Percentiles rank a stretch among this genome's conserved stretches.
These are phyloP conservation scores for Lytechinus variegatus DNA, from an alignment of 35 echinoderm and acorn worm genomes.

Conservation along the genomic window DNA sequence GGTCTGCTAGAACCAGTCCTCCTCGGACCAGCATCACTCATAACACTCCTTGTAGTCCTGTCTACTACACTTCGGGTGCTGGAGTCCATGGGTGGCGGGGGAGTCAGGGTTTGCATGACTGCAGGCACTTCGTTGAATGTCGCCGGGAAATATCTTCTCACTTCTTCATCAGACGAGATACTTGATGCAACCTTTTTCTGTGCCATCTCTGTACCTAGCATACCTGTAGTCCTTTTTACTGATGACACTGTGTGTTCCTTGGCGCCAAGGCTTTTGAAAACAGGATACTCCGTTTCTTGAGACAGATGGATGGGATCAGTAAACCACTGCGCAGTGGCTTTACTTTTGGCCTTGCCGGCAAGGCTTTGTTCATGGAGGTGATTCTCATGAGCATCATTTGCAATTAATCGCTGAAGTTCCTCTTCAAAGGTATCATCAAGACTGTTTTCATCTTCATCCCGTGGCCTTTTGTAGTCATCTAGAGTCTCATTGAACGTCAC, in stretches of 20 bases:
- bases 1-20: not conserved
- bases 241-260: slow-evolving; percentile 56
- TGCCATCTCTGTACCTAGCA: slow-evolving; percentile 84
- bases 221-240: slow-evolving; percentile 73
- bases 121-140: slow-evolving; percentile 69
- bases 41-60: slow-evolving; percentile 24
- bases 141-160: slow-evolving; percentile 70
- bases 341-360: slow-evolving; percentile 55
- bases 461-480: not conserved
- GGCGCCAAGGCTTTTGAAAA: slow-evolving; percentile 80
- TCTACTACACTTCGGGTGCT: not conserved
- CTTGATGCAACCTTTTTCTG: slow-evolving; percentile 72
- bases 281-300: slow-evolving; percentile 69
- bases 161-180: slow-evolving; percentile 61
- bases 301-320: slow-evolving; percentile 83
- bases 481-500: slow-evolving; percentile 72
- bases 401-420: slow-evolving; percentile 85
- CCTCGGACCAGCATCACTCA: not conserved
- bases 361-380: slow-evolving; percentile 44
- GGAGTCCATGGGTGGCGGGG: slow-evolving; percentile 52
- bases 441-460: slow-evolving; percentile 66
- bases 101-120: slow-evolving; percentile 66
- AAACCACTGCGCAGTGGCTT: slow-evolving; percentile 72
- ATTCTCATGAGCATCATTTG: slow-evolving; percentile 65
- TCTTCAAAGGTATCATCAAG: slow-evolving; percentile 80